Evolutionary conservation across 2,888 invertebrate genomes (phyloP).

Genomic region (Pegoplata infirma): DNA sequence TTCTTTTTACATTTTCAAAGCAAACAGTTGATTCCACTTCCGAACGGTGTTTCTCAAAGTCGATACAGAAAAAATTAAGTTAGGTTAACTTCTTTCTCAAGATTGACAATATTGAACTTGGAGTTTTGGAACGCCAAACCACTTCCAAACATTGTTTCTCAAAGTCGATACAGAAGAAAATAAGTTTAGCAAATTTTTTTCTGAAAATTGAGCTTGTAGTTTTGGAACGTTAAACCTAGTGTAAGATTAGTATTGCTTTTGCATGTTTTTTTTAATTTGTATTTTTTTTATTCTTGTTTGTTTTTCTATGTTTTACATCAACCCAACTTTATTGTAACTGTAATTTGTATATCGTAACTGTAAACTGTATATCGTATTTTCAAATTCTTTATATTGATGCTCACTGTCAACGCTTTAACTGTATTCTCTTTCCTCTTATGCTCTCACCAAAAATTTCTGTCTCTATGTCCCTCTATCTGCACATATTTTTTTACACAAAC

Average conservation of each 20-base stretch:
- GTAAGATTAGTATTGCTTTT: neutral
- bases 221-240: neutral
- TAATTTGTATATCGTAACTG: neutral
- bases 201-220: too few species aligned
- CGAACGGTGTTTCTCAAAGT: too few species aligned
- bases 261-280: conserved; percentile 46
- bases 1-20: too few species aligned
- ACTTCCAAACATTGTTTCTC: too few species aligned
- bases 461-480: conserved; percentile 8
- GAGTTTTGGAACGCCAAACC: too few species aligned
- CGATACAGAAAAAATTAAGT: too few species aligned
- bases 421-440: neutral
- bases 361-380: neutral
- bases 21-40: too few species aligned
- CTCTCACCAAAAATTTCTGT: neutral
- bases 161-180: too few species aligned
- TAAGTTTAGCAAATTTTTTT: too few species aligned
- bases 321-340: neutral
- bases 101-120: too few species aligned
- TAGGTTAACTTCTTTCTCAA: too few species aligned
- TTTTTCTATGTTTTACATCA: conserved; percentile 25
- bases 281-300: conserved; percentile 40
- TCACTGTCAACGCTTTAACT: neutral
- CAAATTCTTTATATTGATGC: neutral
- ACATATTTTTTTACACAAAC: conserved; percentile 63